Evolutionary conservation across 2,113 vertebrate genomes (phyloP).

Genomic region (Oxyura jamaicensis): DNA sequence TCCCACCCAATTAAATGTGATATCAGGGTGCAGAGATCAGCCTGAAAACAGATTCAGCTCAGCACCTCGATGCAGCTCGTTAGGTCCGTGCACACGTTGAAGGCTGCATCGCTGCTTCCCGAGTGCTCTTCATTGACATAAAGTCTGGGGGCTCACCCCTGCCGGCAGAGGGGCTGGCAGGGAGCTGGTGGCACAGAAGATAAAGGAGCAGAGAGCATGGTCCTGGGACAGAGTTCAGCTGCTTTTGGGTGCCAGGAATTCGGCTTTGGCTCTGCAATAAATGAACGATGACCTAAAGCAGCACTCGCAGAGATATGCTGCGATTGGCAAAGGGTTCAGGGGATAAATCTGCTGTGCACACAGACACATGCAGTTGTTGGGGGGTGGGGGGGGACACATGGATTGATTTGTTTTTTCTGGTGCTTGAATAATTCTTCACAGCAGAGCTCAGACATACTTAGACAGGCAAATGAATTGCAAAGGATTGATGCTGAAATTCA

Average conservation of each 20-base stretch:
- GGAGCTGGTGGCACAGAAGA: not conserved
- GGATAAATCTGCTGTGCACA: not conserved
- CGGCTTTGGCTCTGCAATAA: not conserved
- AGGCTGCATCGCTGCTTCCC: not conserved
- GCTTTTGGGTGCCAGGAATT: not conserved
- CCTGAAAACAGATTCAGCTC: not conserved
- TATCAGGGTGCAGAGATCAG: not conserved
- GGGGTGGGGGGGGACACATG: not conserved
- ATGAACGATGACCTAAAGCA: not conserved
- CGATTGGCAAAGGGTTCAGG: not conserved
- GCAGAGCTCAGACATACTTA: not conserved
- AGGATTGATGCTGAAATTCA: constrained; percentile 1
- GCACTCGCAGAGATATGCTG: not conserved
- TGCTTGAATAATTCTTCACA: not conserved
- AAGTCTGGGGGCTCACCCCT: not conserved
- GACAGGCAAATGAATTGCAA: not conserved
- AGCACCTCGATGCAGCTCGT: not conserved
- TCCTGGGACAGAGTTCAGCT: not conserved
- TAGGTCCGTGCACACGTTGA: not conserved
- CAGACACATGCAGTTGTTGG: not conserved
- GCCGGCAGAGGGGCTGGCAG: not conserved
- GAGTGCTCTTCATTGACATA: not conserved
- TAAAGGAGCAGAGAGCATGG: not conserved
- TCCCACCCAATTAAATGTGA: not conserved
- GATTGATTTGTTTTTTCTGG: not conserved